Evolutionary conservation across 1,140 invertebrate genomes (phyloP), one percentile per base, ranked within the genome.

Genomic region (Aphelinus certus): DNA sequence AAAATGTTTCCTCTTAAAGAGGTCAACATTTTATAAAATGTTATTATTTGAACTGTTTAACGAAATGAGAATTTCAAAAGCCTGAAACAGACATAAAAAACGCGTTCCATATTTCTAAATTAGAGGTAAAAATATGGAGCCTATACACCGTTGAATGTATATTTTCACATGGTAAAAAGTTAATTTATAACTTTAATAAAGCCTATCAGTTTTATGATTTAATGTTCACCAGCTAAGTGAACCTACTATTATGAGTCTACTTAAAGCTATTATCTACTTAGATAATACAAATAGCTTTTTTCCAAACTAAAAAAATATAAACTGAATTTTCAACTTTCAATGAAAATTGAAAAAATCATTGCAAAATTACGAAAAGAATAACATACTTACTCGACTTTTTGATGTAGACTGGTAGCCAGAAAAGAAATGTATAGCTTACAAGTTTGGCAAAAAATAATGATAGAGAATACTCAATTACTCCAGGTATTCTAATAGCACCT

Each of bases 381-480:
- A 58, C 51, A 69, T 80, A 91, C 92, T 93, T 82, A 91, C 92
- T 95, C 75, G 94, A 94, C 69, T 90, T 88, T 64, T 92, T 91
- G 68, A 99, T 96, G 80, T 98, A 99, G 10, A 93, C 86, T 62
- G 97, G 97, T 77, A 99, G 89, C 97, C 97, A 99, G 85, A 95
- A 98, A 7, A 99, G 91, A 88, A 99, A 99, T 71, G 97, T 98
- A 83, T 99, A 99, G 83, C 95, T 97, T 68, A 99, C 97, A 4
- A 98, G 90, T 88, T 99, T 99, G n/a, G 96, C 95, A 88, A 99
- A 99, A 86, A 99, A 98, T 51, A 99, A 89, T 55, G 95, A 96
- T 2, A 98, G 83, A 0, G 97, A 97, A 89, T 96, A 99, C 87
- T 98, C 97, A 3, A 97, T 81, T 1, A 99, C 97, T 43, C 97